These are phyloP conservation scores for Scalopus aquaticus DNA, from an alignment of 2,113 vertebrate genomes.

Conservation along the genomic window DNA sequence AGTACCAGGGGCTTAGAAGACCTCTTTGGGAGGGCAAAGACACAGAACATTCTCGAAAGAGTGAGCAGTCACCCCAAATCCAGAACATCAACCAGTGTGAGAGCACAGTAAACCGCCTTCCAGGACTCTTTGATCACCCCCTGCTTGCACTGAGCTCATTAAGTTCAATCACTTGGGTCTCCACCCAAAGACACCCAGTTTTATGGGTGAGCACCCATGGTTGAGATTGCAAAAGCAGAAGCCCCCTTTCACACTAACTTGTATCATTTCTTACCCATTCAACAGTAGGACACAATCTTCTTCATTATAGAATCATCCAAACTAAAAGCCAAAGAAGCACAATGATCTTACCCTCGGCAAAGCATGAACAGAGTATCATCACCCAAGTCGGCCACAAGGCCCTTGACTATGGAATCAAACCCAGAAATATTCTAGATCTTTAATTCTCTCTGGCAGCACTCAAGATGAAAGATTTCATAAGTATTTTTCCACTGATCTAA, in stretches of 20 bases:
- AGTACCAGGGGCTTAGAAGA: background rate
- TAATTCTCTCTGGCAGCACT: background rate
- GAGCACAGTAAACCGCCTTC: too few relatives aligned
- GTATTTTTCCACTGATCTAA: conserved; percentile 5
- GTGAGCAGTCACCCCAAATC: background rate
- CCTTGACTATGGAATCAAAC: background rate
- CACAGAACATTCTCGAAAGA: background rate
- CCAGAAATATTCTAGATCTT: background rate
- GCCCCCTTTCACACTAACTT: background rate
- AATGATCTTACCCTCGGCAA: background rate
- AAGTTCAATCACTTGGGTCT: background rate
- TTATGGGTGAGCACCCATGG: accelerated
- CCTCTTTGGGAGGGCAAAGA: accelerated
- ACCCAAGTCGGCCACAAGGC: background rate
- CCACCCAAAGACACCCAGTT: background rate
- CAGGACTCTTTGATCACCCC: background rate
- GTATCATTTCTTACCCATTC: background rate
- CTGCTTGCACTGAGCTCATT: background rate
- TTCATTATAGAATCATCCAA: background rate
- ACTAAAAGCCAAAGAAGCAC: background rate
- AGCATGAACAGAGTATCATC: background rate
- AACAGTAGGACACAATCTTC: background rate
- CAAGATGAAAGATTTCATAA: background rate
- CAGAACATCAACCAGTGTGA: background rate
- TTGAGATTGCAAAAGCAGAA: background rate